Evolutionary conservation across 2,888 invertebrate genomes (phyloP), one percentile per base, ranked within the genome.

Genomic region (Oegoconia quadripuncta): DNA sequence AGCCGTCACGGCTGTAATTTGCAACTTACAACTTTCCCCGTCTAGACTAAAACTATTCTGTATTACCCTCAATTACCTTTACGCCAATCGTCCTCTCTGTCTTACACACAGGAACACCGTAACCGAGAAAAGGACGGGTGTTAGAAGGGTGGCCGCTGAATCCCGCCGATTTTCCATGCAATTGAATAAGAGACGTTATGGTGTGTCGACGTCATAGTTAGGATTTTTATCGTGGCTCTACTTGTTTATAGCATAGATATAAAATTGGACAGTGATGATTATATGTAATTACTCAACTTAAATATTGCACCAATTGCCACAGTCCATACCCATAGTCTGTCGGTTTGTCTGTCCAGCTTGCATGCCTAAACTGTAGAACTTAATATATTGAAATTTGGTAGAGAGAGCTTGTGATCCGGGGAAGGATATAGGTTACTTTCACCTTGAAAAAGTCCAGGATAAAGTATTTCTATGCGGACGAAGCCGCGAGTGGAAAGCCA

Each of bases 21-120:
- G 65, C 69, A 71, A 75, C 70, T 69, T 70, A 64, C 71, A 72
- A 76, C 72, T 69, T 71, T 64, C 57, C 62, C 69, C 69, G 83
- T 84, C 83, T 82, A 83, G 83, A 83, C 83, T 82, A 55, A 75
- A 84, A 81, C 81, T 81, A 80, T 80, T 79, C 69, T 68, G 68
- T 72, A 80, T 79, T 79, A 71, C 77, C 72, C 69, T 70, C 73
- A 77, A 79, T 82, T 78, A 78, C 70, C 62, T 67, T 61, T 64
- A 63, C 60, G 56, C 58, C 53, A 41, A 52, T 34, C n/a, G 20
- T 44, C 34, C 25, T 77, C 73, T 52, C 66, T 56, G 42, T 75
- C 65, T 40, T 15, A 35, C 65, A 12, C 37, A 16, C 8, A 22
- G 2, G 18, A 37, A 32, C 34, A 14, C 11, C 11, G 11, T 26